Base-by-base conservation (phyloP, 2,113 vertebrate species). In the Macrotis lagotis region DNA sequence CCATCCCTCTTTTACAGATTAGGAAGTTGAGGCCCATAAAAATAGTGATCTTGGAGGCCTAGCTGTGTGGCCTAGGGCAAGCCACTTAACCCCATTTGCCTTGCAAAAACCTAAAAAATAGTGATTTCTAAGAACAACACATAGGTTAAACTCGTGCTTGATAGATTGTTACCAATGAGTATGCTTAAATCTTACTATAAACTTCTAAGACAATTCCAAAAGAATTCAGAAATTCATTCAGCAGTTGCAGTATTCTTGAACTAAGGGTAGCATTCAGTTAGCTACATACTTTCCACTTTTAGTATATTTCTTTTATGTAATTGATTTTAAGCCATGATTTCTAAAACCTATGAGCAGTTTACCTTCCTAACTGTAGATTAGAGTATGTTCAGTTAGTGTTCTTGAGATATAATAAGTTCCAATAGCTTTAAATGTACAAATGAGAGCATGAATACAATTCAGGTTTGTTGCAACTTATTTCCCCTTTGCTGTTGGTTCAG, bases 381-480 rank as follows among this genome's bases (percentile, higher is more conserved):
- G 12, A 83, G 24, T 83, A 24, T 83, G 16, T 44, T 83, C n/a
- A 83, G 16, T 44, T 83, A 83, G 19, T 83, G 66, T 44, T 83
- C 28, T 44, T 44, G 66, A n/a, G 19, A 44, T 44, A 44, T 83
- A 19, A n/a, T 44, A 83, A n/a, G 7, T 83, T 83, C 66, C 0
- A 83, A 37, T 44, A 44, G 6, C 6, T 44, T 44, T 19, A n/a
- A 7, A 31, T 8, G 14, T 24, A 83, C 66, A 44, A 22, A 83
- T 37, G 59, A 66, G 31, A 66, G 31, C 16, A 5, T 66, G 9
- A 25, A 48, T 66, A 90, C 92, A 49, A 8, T 28, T 24, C 88
- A 90, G 31, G 55, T 97, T 66, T 66, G 31, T 66, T 97, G 48
- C n/a, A 24, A 44, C n/a, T 83, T 44, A 83, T 24, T 44, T 74